A percentile compares a stretch with the other conserved stretches of the same genome.
These are phyloP conservation scores for Brachypalpus laphriformis DNA, from an alignment of 2,888 invertebrate species.

Conservation along the genomic window DNA sequence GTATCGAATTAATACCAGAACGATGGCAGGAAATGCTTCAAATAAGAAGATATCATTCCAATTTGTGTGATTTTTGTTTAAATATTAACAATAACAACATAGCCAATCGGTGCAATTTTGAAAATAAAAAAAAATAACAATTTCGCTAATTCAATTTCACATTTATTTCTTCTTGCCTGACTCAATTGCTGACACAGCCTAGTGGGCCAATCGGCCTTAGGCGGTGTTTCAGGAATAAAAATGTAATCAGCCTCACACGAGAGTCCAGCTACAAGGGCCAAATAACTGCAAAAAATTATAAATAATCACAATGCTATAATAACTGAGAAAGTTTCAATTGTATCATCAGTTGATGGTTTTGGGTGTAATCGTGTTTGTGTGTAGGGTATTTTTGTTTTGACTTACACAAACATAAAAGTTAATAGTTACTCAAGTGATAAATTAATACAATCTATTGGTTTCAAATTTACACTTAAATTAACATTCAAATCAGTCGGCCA, in stretches of 20 bases:
- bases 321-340: constrained; percentile 14
- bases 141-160: constrained; percentile 55
- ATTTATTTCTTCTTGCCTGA: constrained; percentile 84
- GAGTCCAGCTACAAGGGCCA: constrained; percentile 92
- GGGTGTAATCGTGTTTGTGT: constrained; percentile 2
- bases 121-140: constrained; percentile 47
- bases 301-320: constrained; percentile 58
- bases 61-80: constrained; percentile 56
- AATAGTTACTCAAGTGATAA: constrained; percentile 7
- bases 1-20: constrained; percentile 6
- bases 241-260: constrained; percentile 93
- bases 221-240: constrained; percentile 95
- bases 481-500: constrained; percentile 52
- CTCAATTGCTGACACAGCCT: constrained; percentile 89
- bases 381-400: constrained; percentile 1
- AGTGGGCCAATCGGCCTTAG: constrained; percentile 89
- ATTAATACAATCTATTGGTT: constrained; percentile 27
- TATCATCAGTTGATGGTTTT: constrained; percentile 1
- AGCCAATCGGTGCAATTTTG: constrained; percentile 68
- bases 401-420: constrained; percentile 42
- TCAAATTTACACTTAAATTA: constrained; percentile 45
- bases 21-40: constrained; percentile 29
- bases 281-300: constrained; percentile 86
- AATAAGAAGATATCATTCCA: constrained; percentile 51
- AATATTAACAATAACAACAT: constrained; percentile 38